Conservation (phyloP, 2,888 invertebrate species). For the Mesorhabditis sp. region DNA sequence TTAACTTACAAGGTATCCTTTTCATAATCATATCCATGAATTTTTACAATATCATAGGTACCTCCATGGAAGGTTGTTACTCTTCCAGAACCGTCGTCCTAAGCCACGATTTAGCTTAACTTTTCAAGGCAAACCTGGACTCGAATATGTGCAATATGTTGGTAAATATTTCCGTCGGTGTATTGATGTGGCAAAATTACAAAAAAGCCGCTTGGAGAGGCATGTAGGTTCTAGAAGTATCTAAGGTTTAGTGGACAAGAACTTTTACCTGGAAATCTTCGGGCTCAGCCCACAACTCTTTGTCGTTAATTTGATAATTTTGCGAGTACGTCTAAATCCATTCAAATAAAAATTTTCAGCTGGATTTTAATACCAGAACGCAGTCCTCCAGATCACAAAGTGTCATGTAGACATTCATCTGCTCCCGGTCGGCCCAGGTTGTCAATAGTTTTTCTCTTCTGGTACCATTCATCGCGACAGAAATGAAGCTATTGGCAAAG, state of each 20-base stretch:
- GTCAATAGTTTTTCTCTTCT: conserved; percentile 32
- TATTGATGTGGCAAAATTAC: conserved; percentile 58
- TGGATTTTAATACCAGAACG: conserved; percentile 20
- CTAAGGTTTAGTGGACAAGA: background rate
- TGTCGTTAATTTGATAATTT: conserved; percentile 26
- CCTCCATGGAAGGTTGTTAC: conserved; percentile 55
- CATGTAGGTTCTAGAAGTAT: conserved; percentile 19
- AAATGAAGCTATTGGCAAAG: conserved; percentile 25
- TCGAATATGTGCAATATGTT: conserved; percentile 59
- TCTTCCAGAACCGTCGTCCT: conserved; percentile 22
- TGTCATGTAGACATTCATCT: conserved; percentile 36
- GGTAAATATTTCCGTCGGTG: conserved; percentile 57
- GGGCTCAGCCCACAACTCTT: conserved; percentile 43
- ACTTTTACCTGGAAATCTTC: conserved; percentile 21
- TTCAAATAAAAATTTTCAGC: conserved; percentile 11
- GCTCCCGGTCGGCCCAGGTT: conserved; percentile 45
- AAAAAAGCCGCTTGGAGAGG: conserved; percentile 56
- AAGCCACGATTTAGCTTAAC: background rate
- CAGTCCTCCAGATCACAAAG: conserved; percentile 37
- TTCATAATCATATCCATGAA: conserved; percentile 56
- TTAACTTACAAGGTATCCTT: conserved; percentile 17
- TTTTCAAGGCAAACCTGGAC: conserved; percentile 32
- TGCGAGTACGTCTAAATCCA: conserved; percentile 27
- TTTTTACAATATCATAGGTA: conserved; percentile 58
- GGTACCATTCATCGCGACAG: background rate